Evolutionary conservation across 2,888 invertebrate species (phyloP), one percentile per base, ranked within the genome.

Genomic region (Pemphredon lugubris): DNA sequence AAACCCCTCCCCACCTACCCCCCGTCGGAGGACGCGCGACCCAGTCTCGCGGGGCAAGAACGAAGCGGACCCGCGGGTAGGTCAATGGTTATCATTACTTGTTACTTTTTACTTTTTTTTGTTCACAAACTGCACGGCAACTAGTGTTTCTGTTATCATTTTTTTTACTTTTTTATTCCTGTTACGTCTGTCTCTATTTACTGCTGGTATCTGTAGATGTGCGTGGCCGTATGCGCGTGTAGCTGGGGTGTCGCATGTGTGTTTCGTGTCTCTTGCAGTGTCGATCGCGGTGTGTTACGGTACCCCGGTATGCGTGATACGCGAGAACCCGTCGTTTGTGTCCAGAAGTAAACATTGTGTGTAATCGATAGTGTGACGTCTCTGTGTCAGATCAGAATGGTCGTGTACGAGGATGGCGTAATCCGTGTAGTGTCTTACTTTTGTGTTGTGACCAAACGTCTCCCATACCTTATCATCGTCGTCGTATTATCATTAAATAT

Each of bases 41-140:
- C 75, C 79, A 57, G 80, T 73, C 79, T 78, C 81, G 78, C 75
- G 82, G 80, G 85, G 84, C 85, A 84, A 87, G 84, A 88, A 89
- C 88, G 89, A 89, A 89, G 89, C 89, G 89, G 89, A 89, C 89
- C 89, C 89, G 89, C 89, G 89, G 89, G 89, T 89, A 89, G 89
- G 89, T 89, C 89, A 86, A 85, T 89, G 86, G 83, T 83, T 86
- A 84, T 81, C 81, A 77, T 84, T 84, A 83, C 77, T 75, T 75
- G 77, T 72, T 68, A 57, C 74, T 79, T 76, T 70, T 78, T 79
- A n/a, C 68, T 68, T 80, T 78, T 69, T 81, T 83, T 77, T 77
- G 74, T 82, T 82, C 69, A 82, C 81, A 83, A 86, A 86, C 85
- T 87, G 83, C 87, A 86, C 89, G 87, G 88, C 87, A 86, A 86